Base-by-base conservation (phyloP, 2,797 vertebrate species). In the Neosilurus hyrtlii region DNA sequence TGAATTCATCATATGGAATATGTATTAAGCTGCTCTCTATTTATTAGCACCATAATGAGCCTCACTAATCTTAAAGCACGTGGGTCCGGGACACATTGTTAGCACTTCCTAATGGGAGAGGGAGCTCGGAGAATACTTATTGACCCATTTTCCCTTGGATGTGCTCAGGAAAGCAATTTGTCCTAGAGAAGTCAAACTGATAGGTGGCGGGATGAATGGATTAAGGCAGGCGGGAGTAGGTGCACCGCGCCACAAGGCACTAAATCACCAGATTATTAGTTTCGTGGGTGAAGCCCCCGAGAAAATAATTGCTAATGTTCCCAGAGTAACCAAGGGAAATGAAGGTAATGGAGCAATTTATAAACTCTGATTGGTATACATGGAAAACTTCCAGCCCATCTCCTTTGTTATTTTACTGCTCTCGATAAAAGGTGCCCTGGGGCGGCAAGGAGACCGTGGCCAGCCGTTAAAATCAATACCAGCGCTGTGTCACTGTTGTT, bases 271-370 rank as follows among this genome's bases (percentile, higher is more conserved):
- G 89, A 93, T 94, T 94, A 95, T 94, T 94, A 93, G 91, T 91
- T 94, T 94, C 94, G 95, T 92, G 93, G 93, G 92, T 89, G 87
- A 91, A 92, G 94, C 92, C 92, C 91, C 87, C 90, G 92, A 93
- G 93, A 93, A 94, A 94, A 95, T 95, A 95, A 95, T 95, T 94
- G 93, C 94, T 94, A 94, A 94, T 94, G 94, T 94, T 94, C 93
- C 91, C 88, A 90, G 92, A 93, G 94, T 94, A 94, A 94, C 93
- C 92, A 94, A 92, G 94, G 93, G 94, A 94, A 94, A 94, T 93
- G 91, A 91, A 93, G 92, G 93, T 95, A 95, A 95, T 95, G 93
- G 94, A 92, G 91, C 94, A 92, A 94, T 95, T 94, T 94, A 94
- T 94, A 94, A 94, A 94, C 92, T 93, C 92, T 93, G 93, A 95